Evolutionary conservation across 2,797 vertebrate species (phyloP).

Genomic region (Neosilurus mollespiculum): DNA sequence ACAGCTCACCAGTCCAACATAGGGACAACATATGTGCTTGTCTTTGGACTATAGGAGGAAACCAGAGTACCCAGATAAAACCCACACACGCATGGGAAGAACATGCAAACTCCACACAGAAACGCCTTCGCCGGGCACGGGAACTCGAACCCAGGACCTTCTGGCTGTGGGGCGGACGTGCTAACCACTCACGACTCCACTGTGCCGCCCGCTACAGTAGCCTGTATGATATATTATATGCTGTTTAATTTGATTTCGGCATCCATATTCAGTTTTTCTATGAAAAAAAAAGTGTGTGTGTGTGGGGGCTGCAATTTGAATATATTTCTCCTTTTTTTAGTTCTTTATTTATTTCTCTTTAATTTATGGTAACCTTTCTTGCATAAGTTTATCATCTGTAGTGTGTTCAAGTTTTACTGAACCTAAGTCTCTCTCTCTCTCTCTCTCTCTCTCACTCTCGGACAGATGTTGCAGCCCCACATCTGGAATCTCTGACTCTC

Average conservation of each 20-base stretch:
- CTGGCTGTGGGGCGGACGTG: too few relatives aligned
- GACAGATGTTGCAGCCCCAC: conserved; percentile 59
- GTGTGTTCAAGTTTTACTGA: background rate
- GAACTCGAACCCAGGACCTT: too few relatives aligned
- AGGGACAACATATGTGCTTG: too few relatives aligned
- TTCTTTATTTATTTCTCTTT: background rate
- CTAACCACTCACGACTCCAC: too few relatives aligned
- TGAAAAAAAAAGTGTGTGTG: background rate
- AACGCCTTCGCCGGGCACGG: too few relatives aligned
- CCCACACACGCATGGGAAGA: too few relatives aligned
- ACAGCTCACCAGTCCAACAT: too few relatives aligned
- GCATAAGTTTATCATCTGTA: background rate
- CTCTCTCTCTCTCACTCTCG: background rate
- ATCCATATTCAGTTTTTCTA: too few relatives aligned
- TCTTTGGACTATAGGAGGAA: too few relatives aligned
- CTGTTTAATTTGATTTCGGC: too few relatives aligned
- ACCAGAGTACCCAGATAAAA: too few relatives aligned
- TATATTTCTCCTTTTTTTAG: background rate
- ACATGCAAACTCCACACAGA: too few relatives aligned
- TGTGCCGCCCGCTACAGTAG: background rate
- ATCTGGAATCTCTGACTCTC: conserved; percentile 75
- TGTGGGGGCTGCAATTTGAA: background rate
- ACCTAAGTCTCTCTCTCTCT: background rate
- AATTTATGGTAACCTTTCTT: background rate
- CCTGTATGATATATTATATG: background rate